Percentiles rank a stretch among this genome's conserved stretches.
These are phyloP conservation scores for Eulacestoma nigropectus DNA, from an alignment of 2,113 vertebrate genomes.

Conservation along the genomic window DNA sequence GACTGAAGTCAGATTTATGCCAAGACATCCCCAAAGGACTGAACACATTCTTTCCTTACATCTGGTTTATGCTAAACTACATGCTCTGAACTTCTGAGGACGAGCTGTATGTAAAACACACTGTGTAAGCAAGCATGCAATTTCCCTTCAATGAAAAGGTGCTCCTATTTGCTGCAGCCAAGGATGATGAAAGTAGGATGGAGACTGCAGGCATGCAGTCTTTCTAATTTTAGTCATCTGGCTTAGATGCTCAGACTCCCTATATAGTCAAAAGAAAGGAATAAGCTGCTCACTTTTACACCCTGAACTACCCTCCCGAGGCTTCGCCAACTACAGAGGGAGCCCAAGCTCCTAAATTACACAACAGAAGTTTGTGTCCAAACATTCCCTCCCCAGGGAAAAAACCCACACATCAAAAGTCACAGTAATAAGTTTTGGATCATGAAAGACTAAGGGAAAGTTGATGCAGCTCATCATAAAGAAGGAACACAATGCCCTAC, in stretches of 20 bases:
- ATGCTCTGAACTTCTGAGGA: not conserved
- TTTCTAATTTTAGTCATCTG: conserved; percentile 29
- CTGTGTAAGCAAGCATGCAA: not conserved
- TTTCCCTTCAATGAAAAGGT: conserved; percentile 10
- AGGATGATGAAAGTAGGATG: not conserved
- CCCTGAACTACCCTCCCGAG: not conserved
- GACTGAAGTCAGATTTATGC: not conserved
- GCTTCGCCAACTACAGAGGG: not conserved
- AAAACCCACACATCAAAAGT: not conserved
- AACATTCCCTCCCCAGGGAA: not conserved
- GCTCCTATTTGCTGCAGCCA: not conserved
- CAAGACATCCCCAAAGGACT: not conserved
- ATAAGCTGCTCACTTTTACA: not conserved
- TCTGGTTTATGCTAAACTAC: not conserved
- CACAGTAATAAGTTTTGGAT: not conserved
- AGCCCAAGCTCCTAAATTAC: not conserved
- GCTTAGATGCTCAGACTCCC: not conserved
- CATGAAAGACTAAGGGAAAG: not conserved
- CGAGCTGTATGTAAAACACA: not conserved
- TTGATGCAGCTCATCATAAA: not conserved
- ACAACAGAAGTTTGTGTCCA: not conserved
- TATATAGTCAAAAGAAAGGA: conserved; percentile 24
- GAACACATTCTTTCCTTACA: not conserved
- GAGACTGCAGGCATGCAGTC: not conserved
- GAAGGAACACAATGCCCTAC: not conserved